phyloP scores from a whole-genome alignment of 2,888 invertebrate genomes.

The Cephus pygmeus region DNA sequence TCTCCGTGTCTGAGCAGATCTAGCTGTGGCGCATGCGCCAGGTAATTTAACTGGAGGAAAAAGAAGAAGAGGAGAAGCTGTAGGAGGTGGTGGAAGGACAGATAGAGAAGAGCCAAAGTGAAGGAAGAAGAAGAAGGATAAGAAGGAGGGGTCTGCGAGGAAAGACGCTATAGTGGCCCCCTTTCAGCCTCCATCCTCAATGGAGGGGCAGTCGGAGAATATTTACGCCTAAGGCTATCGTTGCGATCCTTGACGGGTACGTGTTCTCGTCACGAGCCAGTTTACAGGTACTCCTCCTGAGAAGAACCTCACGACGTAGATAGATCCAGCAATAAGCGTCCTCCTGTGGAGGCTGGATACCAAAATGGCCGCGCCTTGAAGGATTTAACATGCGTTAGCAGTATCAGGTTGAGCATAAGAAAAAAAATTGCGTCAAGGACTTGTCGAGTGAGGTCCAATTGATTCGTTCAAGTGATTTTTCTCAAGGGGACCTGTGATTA shows the following conservation, averaged over 20 bases:
- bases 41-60: background rate
- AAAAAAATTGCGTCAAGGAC: no score
- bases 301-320: slow-evolving; percentile 23
- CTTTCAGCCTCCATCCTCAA: slow-evolving; percentile 11
- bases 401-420: no score
- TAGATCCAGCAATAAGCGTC: slow-evolving; percentile 19
- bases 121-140: slow-evolving; percentile 6
- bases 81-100: slow-evolving; percentile 12
- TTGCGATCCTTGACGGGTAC: slow-evolving; percentile 31
- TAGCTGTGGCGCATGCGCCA: no score
- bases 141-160: slow-evolving; percentile 9
- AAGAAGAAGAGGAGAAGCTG: slow-evolving; percentile 3
- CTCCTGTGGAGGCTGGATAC: slow-evolving; percentile 39
- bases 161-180: slow-evolving; percentile 20
- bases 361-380: slow-evolving; percentile 55
- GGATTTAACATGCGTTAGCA: background rate
- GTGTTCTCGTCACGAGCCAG: slow-evolving; percentile 32
- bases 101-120: background rate
- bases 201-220: slow-evolving; percentile 21
- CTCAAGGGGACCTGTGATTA: slow-evolving; percentile 16
- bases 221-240: slow-evolving; percentile 14
- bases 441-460: slow-evolving; percentile 7
- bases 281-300: slow-evolving; percentile 13
- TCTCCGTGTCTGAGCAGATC: no score
- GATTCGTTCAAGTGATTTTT: slow-evolving; percentile 23